Conservation (phyloP, 2,113 vertebrate species). For the Tragelaphus scriptus region DNA sequence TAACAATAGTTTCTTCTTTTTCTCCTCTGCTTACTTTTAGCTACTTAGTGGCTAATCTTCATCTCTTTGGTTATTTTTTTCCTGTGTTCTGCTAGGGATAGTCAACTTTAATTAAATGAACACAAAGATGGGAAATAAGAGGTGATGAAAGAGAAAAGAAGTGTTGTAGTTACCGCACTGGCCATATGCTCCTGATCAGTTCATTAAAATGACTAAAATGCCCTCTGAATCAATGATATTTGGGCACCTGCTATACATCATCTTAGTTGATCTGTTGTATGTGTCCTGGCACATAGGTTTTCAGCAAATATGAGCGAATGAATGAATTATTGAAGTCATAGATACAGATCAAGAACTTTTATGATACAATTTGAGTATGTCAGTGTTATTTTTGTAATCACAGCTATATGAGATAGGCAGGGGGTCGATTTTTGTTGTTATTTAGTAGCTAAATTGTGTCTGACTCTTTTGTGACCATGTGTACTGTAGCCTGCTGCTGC, state of each 20-base stretch:
- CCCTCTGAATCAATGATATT: background rate
- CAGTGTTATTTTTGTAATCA: background rate
- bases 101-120: background rate
- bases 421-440: background rate
- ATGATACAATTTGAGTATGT: background rate
- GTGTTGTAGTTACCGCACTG: background rate
- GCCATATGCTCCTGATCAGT: background rate
- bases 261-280: background rate
- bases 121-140: background rate
- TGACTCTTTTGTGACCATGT: background rate
- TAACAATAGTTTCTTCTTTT: conserved; percentile 8
- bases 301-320: background rate
- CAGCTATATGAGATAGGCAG: background rate
- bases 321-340: background rate
- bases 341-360: background rate
- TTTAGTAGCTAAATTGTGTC: background rate
- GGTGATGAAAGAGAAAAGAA: background rate
- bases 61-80: background rate
- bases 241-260: background rate
- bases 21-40: background rate
- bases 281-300: background rate
- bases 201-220: background rate
- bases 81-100: background rate
- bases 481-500: background rate
- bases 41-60: background rate